Percentiles rank a stretch among this genome's conserved stretches.
Conservation (phyloP, 1,140 invertebrate genomes). For the Latrodectus geometricus region DNA sequence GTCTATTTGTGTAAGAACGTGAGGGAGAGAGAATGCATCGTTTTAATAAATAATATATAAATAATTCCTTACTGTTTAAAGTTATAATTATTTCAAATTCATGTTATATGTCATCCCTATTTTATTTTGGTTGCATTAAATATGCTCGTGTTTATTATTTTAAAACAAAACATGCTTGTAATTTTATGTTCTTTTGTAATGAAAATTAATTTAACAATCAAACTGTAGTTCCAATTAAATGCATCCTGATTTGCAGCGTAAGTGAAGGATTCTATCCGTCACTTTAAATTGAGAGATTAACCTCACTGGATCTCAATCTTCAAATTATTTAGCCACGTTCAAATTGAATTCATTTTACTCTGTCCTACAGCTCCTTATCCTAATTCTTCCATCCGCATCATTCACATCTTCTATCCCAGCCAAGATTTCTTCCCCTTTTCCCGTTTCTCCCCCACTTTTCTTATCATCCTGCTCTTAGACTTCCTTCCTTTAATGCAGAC, state of each 20-base stretch:
- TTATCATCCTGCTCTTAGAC: conserved; percentile 34
- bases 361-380: conserved; percentile 38
- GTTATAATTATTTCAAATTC: no score
- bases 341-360: conserved; percentile 43
- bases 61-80: no score
- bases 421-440: conserved; percentile 29
- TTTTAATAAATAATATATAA: no score
- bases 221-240: not conserved
- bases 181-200: no score
- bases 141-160: no score
- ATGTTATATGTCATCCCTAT: no score
- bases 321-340: conserved; percentile 50
- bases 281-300: conserved; percentile 52
- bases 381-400: conserved; percentile 46
- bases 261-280: conserved; percentile 15
- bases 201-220: no score
- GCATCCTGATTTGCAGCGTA: not conserved
- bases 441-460: conserved; percentile 9
- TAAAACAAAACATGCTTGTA: no score
- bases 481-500: conserved; percentile 58
- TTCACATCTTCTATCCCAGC: conserved; percentile 12
- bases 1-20: no score
- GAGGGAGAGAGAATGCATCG: no score
- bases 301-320: conserved; percentile 49
- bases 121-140: no score